These are phyloP conservation scores for Ormyrus labotus DNA, from an alignment of 2,888 invertebrate species.

Conservation along the genomic window DNA sequence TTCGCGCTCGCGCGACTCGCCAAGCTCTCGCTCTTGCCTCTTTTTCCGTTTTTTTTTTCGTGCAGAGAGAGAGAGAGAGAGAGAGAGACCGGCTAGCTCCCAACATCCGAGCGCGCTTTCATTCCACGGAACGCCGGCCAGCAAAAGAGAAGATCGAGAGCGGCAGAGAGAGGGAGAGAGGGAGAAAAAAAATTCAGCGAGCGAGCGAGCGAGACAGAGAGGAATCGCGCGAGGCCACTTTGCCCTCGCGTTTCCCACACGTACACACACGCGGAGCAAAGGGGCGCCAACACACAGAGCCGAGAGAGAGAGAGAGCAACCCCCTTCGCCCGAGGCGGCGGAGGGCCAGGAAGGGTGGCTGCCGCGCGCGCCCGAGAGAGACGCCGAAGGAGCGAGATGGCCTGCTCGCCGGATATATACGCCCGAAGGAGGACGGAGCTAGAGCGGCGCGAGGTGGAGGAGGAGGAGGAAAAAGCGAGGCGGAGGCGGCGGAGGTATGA, in stretches of 20 bases:
- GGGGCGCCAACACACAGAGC: conserved; percentile 18
- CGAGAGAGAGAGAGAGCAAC: conserved; percentile 13
- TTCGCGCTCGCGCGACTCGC: neutral
- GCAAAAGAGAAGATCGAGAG: neutral
- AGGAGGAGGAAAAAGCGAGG: conserved; percentile 43
- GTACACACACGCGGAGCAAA: conserved; percentile 14
- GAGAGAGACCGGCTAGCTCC: neutral
- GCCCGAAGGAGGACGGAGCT: conserved; percentile 42
- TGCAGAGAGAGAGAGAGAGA: neutral
- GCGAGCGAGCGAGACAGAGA: conserved; percentile 22
- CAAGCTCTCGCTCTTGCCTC: neutral
- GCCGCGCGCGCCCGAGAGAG: conserved; percentile 29
- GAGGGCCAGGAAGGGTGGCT: conserved; percentile 58
- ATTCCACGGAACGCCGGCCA: neutral
- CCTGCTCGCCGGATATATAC: conserved; percentile 41
- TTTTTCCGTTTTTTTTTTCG: neutral
- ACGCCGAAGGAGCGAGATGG: conserved; percentile 37
- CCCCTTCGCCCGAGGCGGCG: conserved; percentile 53
- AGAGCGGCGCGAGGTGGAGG: conserved; percentile 28
- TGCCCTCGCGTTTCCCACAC: conserved; percentile 36
- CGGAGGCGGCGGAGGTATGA: conserved; percentile 64
- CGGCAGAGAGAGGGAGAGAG: neutral
- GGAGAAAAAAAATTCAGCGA: conserved; percentile 2
- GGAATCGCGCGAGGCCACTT: conserved; percentile 53
- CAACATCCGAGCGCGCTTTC: neutral